phyloP scores from a whole-genome alignment of 2,888 invertebrate species.

The Drosophila nr. perissopoda region DNA sequence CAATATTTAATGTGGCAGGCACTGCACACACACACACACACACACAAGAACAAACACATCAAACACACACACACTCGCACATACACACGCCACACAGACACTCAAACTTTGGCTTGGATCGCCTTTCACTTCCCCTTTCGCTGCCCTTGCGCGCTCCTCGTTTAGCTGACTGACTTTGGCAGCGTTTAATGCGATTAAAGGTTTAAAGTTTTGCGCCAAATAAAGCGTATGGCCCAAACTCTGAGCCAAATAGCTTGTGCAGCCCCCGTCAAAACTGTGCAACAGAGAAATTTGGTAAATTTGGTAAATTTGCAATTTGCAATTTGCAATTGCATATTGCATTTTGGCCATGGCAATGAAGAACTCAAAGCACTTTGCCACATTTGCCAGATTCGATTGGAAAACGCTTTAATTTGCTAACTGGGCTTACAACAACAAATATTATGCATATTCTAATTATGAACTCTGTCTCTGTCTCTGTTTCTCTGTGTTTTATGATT shows the following conservation, averaged over 20 bases:
- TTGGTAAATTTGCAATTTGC: constrained; percentile 19
- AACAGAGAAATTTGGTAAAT: constrained; percentile 8
- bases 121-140: neutral
- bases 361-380: constrained; percentile 5
- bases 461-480: constrained; percentile 8
- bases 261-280: neutral
- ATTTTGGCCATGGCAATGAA: constrained; percentile 18
- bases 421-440: constrained; percentile 48
- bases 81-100: neutral
- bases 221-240: constrained; percentile 61
- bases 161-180: constrained; percentile 55
- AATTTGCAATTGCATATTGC: constrained; percentile 25
- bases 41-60: constrained; percentile 15
- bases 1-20: constrained; percentile 73
- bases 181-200: constrained; percentile 78
- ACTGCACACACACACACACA: constrained; percentile 29
- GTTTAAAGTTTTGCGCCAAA: constrained; percentile 77
- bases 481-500: constrained; percentile 4
- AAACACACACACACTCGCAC: constrained; percentile 8
- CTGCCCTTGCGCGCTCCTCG: neutral
- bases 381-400: constrained; percentile 39
- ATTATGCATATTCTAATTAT: constrained; percentile 71
- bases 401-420: constrained; percentile 66
- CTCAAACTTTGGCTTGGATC: neutral
- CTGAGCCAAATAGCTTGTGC: constrained; percentile 9